Conservation (phyloP, 35 echinoderm and acorn worm genomes). For the Apostichopus japonicus region DNA sequence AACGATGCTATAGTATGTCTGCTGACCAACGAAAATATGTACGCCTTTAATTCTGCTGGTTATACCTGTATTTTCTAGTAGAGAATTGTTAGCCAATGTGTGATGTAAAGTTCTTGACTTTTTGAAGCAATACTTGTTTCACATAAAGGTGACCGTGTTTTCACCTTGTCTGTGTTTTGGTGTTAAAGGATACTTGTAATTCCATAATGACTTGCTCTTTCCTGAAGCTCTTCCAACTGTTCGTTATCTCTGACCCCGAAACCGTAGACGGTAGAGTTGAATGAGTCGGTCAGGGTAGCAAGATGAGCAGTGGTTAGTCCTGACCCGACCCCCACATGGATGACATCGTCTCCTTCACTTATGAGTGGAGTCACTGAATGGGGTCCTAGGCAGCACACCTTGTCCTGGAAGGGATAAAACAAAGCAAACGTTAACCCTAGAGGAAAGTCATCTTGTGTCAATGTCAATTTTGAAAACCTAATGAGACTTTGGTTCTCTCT, state of each 20-base stretch:
- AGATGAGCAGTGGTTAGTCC: slow-evolving; percentile 93
- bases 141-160: too few species aligned
- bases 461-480: too few species aligned
- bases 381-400: slow-evolving; percentile 84
- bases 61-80: too few species aligned
- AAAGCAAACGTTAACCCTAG: neutral
- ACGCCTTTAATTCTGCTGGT: too few species aligned
- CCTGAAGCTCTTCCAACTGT: slow-evolving; percentile 53
- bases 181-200: slow-evolving; percentile 48
- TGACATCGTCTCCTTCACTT: slow-evolving; percentile 94
- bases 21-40: too few species aligned
- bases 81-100: too few species aligned
- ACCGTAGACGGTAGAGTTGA: slow-evolving; percentile 77
- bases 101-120: too few species aligned
- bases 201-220: neutral
- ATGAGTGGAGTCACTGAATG: slow-evolving; percentile 90
- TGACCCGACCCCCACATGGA: slow-evolving; percentile 81
- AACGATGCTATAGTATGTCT: too few species aligned
- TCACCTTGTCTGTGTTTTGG: too few species aligned
- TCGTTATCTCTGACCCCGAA: slow-evolving; percentile 84
- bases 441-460: neutral
- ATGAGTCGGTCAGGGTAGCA: slow-evolving; percentile 78
- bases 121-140: too few species aligned
- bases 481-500: too few species aligned
- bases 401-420: slow-evolving; percentile 66